Conservation (phyloP, 2,888 invertebrate species). For the Drosophila paranaensis region DNA sequence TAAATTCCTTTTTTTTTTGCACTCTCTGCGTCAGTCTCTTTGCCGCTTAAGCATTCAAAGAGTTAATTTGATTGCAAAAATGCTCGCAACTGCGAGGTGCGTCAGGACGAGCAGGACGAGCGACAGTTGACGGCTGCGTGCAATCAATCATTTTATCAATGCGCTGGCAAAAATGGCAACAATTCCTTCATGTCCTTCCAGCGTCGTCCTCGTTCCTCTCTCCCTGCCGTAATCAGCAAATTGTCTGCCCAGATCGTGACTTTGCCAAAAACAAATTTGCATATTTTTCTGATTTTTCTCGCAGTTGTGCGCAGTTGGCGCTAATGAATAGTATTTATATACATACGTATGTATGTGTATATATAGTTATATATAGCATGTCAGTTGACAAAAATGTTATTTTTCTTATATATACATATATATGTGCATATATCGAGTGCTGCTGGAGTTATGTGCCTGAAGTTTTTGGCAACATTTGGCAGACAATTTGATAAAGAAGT, state of each 20-base stretch:
- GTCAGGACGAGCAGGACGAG: slow-evolving; percentile 13
- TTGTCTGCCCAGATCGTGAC: slow-evolving; percentile 78
- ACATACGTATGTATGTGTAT: neutral
- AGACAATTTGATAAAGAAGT: neutral
- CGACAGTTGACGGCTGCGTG: slow-evolving; percentile 68
- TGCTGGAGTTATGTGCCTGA: slow-evolving; percentile 4
- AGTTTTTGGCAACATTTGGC: slow-evolving; percentile 41
- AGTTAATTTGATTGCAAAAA: slow-evolving; percentile 81
- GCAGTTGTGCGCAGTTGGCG: slow-evolving; percentile 67
- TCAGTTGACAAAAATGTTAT: slow-evolving; percentile 24
- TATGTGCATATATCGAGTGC: slow-evolving; percentile 11
- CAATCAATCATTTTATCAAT: slow-evolving; percentile 83
- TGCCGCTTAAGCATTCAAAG: slow-evolving; percentile 72
- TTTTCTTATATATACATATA: slow-evolving; percentile 4
- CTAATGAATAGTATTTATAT: slow-evolving; percentile 67
- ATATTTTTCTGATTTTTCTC: slow-evolving; percentile 76
- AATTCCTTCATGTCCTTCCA: slow-evolving; percentile 55
- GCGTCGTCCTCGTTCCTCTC: slow-evolving; percentile 5
- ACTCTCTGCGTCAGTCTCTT: neutral
- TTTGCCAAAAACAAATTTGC: slow-evolving; percentile 78
- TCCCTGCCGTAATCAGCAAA: slow-evolving; percentile 79
- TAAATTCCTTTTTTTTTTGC: slow-evolving; percentile 76
- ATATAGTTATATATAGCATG: slow-evolving; percentile 10
- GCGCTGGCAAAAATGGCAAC: slow-evolving; percentile 80
- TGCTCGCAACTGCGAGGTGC: slow-evolving; percentile 57